Evolutionary conservation across 1,140 invertebrate species (phyloP).

Genomic region (Littorina saxatilis): DNA sequence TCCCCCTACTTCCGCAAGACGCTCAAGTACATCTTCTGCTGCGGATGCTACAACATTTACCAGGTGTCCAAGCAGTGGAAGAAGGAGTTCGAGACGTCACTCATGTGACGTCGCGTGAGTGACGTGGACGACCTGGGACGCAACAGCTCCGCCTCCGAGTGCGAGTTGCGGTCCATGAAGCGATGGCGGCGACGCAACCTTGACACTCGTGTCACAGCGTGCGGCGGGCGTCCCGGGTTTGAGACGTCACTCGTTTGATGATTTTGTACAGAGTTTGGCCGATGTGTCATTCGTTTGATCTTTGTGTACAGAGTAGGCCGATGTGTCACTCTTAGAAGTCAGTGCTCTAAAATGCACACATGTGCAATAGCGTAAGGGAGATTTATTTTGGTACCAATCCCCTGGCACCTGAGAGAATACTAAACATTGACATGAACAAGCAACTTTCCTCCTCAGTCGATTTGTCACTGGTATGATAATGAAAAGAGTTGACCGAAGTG

Average conservation of each 20-base stretch:
- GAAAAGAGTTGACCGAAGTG: no score
- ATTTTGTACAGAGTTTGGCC: neutral
- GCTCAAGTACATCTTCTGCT: conserved; percentile 65
- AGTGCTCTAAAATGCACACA: no score
- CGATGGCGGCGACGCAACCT: neutral
- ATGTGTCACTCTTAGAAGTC: no score
- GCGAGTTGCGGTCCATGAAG: neutral
- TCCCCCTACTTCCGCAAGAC: conserved; percentile 68
- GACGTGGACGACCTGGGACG: neutral
- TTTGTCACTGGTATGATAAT: no score
- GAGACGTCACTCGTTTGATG: conserved; percentile 4
- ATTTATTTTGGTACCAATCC: no score
- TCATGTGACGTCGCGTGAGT: conserved; percentile 42
- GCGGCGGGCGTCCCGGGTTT: neutral
- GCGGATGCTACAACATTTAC: conserved; percentile 60
- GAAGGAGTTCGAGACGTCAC: conserved; percentile 58
- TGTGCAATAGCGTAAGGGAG: no score
- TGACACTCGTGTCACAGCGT: neutral
- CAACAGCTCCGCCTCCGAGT: neutral
- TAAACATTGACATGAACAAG: no score
- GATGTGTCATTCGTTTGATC: no score
- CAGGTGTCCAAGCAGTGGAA: conserved; percentile 52
- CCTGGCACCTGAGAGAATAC: no score
- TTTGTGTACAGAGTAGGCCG: no score
- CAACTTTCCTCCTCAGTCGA: no score